A percentile compares a stretch with the other conserved stretches of the same genome.
Evolutionary conservation across 92 coral and sea anemone species (phyloP).

Genomic region (Epizoanthus fatuus): DNA sequence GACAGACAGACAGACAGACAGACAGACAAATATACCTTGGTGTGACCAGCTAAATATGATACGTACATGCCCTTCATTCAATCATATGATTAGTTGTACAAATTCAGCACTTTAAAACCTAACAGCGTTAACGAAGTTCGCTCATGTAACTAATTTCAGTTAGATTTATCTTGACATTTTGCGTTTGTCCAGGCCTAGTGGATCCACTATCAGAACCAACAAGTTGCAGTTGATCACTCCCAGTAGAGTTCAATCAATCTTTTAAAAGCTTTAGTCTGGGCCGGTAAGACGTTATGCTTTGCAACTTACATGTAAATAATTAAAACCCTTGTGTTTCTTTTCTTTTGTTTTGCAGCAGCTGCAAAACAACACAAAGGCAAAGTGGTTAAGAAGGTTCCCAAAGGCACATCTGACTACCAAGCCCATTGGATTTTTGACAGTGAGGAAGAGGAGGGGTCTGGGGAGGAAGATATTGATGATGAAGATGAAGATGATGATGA

Average conservation of each 20-base stretch:
- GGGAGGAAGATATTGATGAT: slow-evolving; percentile 64
- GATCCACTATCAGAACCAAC: too few relatives aligned
- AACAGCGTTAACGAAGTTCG: too few relatives aligned
- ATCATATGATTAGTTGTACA: too few relatives aligned
- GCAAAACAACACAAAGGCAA: slow-evolving; percentile 50
- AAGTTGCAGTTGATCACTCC: too few relatives aligned
- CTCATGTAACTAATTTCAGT: too few relatives aligned
- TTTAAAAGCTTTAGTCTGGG: too few relatives aligned
- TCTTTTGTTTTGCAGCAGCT: background rate
- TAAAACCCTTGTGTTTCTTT: background rate
- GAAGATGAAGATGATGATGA: slow-evolving; percentile 60
- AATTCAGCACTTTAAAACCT: too few relatives aligned
- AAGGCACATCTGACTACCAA: slow-evolving; percentile 98
- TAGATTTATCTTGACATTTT: too few relatives aligned
- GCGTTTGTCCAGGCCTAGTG: too few relatives aligned
- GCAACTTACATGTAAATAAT: background rate
- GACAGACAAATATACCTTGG: background rate
- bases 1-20: background rate
- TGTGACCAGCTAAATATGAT: background rate
- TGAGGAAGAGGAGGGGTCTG: slow-evolving; percentile 69
- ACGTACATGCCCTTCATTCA: too few relatives aligned
- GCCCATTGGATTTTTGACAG: slow-evolving; percentile 94
- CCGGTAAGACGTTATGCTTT: background rate
- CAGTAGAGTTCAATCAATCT: too few relatives aligned
- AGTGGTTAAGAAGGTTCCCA: slow-evolving; percentile 83